A percentile compares a stretch with the other conserved stretches of the same genome.
These are phyloP conservation scores for Vireo griseus DNA, from an alignment of 2,797 vertebrate species.

Conservation along the genomic window DNA sequence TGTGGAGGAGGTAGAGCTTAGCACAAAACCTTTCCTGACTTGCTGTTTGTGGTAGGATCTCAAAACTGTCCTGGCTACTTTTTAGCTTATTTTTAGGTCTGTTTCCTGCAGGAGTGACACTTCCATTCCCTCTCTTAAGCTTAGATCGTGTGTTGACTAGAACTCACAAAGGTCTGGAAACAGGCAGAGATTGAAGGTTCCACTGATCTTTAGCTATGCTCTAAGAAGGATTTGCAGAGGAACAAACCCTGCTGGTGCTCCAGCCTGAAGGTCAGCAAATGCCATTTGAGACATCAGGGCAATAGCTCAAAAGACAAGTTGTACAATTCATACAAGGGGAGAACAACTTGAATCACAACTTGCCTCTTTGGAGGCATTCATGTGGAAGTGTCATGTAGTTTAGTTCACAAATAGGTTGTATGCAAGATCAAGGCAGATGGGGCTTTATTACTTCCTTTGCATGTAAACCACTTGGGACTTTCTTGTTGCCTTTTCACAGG, in stretches of 20 bases:
- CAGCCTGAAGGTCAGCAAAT: background rate
- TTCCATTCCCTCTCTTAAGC: background rate
- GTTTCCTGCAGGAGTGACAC: background rate
- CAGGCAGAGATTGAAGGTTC: background rate
- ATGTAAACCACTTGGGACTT: background rate
- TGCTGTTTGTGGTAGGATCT: background rate
- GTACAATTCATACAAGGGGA: accelerated
- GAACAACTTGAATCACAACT: background rate
- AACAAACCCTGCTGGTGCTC: background rate
- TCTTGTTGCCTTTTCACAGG: background rate
- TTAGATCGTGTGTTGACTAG: background rate
- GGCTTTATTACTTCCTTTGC: background rate
- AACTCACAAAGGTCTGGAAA: background rate
- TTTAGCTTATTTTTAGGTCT: background rate
- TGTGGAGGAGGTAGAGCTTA: background rate
- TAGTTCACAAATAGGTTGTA: background rate
- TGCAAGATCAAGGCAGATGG: background rate
- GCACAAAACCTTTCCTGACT: background rate
- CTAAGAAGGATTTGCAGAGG: background rate
- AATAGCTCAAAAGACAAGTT: background rate
- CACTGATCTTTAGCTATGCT: background rate
- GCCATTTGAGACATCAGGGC: background rate
- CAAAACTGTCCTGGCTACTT: background rate
- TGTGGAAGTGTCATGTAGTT: background rate
- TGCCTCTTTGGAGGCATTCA: background rate